phyloP scores from a whole-genome alignment of 2,797 vertebrate species.

The Sylvia borin region DNA sequence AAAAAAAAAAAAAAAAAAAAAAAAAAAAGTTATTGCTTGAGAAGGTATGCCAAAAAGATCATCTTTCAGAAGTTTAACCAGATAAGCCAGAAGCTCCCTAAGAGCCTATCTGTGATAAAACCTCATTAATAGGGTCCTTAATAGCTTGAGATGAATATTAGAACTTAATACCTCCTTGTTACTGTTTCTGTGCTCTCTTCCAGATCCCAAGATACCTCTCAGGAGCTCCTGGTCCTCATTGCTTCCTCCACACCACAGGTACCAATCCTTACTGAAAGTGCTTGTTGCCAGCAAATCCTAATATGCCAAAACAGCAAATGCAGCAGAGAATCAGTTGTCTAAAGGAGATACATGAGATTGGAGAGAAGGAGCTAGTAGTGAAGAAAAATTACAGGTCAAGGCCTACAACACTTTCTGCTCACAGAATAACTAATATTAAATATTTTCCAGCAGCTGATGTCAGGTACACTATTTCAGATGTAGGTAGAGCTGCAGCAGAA shows the following conservation, averaged over 20 bases:
- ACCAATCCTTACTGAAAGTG: neutral
- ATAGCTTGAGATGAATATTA: neutral
- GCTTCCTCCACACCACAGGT: neutral
- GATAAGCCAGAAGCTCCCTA: neutral
- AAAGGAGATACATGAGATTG: neutral
- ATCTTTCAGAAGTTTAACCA: neutral
- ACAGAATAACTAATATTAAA: neutral
- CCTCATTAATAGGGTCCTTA: neutral
- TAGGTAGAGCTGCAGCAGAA: neutral
- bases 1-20: neutral
- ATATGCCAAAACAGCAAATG: neutral
- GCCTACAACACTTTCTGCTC: neutral
- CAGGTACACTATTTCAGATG: neutral
- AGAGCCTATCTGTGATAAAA: neutral
- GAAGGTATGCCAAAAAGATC: neutral
- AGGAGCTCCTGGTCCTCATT: neutral
- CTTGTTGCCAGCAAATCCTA: neutral
- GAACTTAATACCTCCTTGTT: neutral
- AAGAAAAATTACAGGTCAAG: neutral
- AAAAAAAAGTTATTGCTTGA: neutral
- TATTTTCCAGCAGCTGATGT: neutral
- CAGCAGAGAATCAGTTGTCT: neutral
- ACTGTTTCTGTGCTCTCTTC: neutral
- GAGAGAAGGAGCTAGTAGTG: neutral
- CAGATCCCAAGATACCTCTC: neutral